Percentiles rank a stretch among this genome's conserved stretches.
Conservation (phyloP, 2,888 invertebrate species). For the Chouioia cunea region DNA sequence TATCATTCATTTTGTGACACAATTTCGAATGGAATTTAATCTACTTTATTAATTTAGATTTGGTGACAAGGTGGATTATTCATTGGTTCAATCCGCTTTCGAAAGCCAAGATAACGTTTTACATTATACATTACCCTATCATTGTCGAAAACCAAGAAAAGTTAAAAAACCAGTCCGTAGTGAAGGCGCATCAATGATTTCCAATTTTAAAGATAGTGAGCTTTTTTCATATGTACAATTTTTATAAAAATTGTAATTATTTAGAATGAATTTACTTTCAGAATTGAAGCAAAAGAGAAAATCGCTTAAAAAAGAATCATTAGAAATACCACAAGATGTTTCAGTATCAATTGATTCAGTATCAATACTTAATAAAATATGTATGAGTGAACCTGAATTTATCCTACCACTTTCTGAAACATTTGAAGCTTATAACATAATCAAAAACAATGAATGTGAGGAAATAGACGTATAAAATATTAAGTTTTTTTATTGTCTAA, state of each 20-base stretch:
- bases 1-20: too few relatives aligned
- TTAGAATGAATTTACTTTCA: constrained; percentile 1
- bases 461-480: background rate
- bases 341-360: background rate
- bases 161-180: constrained; percentile 40
- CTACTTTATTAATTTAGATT: constrained; percentile 51
- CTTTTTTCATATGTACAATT: background rate
- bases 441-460: background rate
- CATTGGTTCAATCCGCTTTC: constrained; percentile 52
- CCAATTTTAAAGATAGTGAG: constrained; percentile 27
- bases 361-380: background rate
- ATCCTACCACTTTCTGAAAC: constrained; percentile 43
- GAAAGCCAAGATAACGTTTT: constrained; percentile 50
- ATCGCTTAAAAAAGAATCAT: background rate
- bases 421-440: constrained; percentile 10
- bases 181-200: background rate
- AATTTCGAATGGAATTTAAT: background rate
- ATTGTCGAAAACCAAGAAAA: constrained; percentile 50
- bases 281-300: constrained; percentile 31
- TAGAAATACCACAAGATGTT: background rate
- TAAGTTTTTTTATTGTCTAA: background rate
- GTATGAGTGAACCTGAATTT: constrained; percentile 15
- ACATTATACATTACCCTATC: constrained; percentile 51
- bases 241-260: background rate
- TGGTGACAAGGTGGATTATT: constrained; percentile 54